phyloP scores from a whole-genome alignment of 2,888 invertebrate genomes.

The Acronicta aceris region DNA sequence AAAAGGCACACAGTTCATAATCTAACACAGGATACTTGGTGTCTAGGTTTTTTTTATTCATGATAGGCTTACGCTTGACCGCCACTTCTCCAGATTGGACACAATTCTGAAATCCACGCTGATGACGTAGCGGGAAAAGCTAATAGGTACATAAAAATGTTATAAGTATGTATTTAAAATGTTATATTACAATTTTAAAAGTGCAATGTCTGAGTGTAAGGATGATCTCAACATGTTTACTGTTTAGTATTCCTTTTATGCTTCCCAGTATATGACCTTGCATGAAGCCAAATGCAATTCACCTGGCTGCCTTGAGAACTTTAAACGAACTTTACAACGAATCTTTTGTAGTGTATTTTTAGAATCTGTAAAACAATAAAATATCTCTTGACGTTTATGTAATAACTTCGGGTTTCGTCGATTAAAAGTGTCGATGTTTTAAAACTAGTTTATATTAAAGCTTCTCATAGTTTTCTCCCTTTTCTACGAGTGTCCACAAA shows the following conservation, averaged over 20 bases:
- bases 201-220: constrained; percentile 19
- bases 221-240: constrained; percentile 24
- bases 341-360: background rate
- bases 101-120: no score
- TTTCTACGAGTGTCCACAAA: no score
- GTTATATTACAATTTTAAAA: constrained; percentile 11
- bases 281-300: constrained; percentile 24
- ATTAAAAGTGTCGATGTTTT: background rate
- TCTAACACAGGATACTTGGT: no score
- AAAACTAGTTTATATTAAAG: background rate
- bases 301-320: constrained; percentile 4
- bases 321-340: background rate
- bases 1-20: no score
- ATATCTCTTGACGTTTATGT: background rate
- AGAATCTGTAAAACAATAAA: background rate
- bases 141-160: no score
- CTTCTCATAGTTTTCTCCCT: no score
- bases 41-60: no score
- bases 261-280: constrained; percentile 27
- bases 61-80: no score
- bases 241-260: constrained; percentile 36
- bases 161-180: no score
- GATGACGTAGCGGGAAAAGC: no score
- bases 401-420: background rate
- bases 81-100: no score